These are phyloP conservation scores for Ladona fulva DNA, from an alignment of 1,140 invertebrate genomes.

Conservation along the genomic window DNA sequence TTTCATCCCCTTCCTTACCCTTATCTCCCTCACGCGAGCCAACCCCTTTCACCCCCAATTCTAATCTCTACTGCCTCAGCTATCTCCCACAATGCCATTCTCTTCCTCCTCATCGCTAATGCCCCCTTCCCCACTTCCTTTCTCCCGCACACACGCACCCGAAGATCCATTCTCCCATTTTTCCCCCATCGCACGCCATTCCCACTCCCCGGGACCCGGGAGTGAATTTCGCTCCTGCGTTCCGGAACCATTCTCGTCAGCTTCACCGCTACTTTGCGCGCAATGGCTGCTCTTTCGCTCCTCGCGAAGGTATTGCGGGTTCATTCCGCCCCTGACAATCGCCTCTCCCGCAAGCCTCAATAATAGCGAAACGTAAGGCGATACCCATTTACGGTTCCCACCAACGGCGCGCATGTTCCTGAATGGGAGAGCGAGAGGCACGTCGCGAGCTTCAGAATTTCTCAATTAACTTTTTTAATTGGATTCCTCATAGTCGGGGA, in stretches of 20 bases:
- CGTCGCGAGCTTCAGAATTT: not conserved
- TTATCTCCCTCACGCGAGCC: not conserved
- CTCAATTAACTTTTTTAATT: slow-evolving; percentile 9
- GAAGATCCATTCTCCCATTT: not conserved
- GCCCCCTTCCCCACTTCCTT: not conserved
- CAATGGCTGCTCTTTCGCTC: not conserved
- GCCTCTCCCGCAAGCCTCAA: not conserved
- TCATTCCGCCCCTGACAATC: not conserved
- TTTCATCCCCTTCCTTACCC: not conserved
- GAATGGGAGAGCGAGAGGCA: not conserved
- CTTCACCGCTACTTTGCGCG: not conserved
- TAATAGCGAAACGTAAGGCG: slow-evolving; percentile 1
- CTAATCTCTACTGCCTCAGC: not conserved
- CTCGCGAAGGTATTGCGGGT: slow-evolving; percentile 6
- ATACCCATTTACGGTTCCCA: not conserved
- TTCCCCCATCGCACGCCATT: not conserved
- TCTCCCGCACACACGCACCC: not conserved
- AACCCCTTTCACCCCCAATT: too few relatives aligned
- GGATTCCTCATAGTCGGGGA: not conserved
- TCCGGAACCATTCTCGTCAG: not conserved
- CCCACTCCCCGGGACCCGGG: not conserved
- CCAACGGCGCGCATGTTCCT: not conserved
- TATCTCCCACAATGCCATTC: not conserved
- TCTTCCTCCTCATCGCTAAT: not conserved
- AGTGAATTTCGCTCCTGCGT: not conserved